phyloP scores from a whole-genome alignment of 2,797 vertebrate genomes.

The Falco naumanni region DNA sequence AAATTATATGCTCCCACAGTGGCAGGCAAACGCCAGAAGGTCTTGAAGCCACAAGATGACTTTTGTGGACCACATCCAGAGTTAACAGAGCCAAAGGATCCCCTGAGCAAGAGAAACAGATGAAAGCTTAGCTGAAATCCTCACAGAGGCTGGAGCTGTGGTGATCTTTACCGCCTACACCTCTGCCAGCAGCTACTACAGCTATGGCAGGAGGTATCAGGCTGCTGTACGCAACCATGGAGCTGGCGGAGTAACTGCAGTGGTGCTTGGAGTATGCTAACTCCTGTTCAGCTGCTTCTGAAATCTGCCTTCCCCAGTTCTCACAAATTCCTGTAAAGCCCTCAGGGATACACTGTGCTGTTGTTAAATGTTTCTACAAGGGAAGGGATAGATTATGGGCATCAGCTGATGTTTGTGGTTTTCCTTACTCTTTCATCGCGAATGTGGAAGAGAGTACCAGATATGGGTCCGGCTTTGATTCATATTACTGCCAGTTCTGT shows the following conservation, averaged over 20 bases:
- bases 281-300: background rate
- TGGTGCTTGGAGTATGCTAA: background rate
- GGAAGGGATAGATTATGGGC: background rate
- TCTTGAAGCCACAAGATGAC: background rate
- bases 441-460: background rate
- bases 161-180: background rate
- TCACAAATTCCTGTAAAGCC: background rate
- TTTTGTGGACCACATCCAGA: background rate
- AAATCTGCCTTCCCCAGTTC: background rate
- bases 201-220: background rate
- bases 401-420: background rate
- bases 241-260: background rate
- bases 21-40: background rate
- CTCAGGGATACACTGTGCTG: background rate
- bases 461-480: background rate
- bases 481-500: background rate
- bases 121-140: background rate
- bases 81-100: background rate
- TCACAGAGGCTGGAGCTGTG: background rate
- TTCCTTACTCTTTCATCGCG: background rate
- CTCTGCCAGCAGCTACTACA: background rate
- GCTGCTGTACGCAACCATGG: accelerated
- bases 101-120: background rate
- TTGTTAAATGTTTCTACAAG: background rate
- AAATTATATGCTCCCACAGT: background rate